Evolutionary conservation across 2,888 invertebrate species (phyloP), one percentile per base, ranked within the genome.

Genomic region (Meteorus cinctellus): DNA sequence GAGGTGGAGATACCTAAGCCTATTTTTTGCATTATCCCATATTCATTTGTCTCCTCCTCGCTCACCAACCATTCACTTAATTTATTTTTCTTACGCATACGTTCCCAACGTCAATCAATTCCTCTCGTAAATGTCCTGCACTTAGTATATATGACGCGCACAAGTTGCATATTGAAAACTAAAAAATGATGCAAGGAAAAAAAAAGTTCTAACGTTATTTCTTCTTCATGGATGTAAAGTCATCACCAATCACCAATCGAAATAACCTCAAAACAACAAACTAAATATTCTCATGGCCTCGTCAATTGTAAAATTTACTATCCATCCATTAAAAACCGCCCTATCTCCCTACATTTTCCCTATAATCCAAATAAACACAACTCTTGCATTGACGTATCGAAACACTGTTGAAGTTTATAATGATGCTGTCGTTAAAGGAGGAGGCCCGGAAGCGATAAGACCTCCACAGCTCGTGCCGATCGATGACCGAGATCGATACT

Each of bases 401-500:
- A n/a, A 55, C 8, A 19, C 8, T 55, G 19, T 8, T 19, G 8
- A 55, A 55, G 55, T 55, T 55, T 55, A 55, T 62, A 62, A 62
- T 62, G 62, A 62, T 62, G 31, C 62, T 62, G 62, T 62, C 62
- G 62, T 62, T 62, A 62, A 16, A 27, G 27, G 75, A n/a, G 31
- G 55, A 27, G 34, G 75, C 41, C 75, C 75, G 71, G 75, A 75
- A 75, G 67, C 71, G 69, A 34, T 19, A 10, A 55, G 59, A 45
- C 34, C 41, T 60, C 29, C 24, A 27, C 6, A 62, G 19, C 75
- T 75, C 71, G 71, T 75, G 75, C 70, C 75, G 75, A 67, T 75
- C 71, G 75, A 75, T 75, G 75, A 55, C 75, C 75, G 75, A 71
- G 71, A 71, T 75, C 71, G 75, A 75, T 75, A 75, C 24, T 55